Evolutionary conservation across 2,797 vertebrate genomes (phyloP).

Genomic region (Diglossa cyanea): DNA sequence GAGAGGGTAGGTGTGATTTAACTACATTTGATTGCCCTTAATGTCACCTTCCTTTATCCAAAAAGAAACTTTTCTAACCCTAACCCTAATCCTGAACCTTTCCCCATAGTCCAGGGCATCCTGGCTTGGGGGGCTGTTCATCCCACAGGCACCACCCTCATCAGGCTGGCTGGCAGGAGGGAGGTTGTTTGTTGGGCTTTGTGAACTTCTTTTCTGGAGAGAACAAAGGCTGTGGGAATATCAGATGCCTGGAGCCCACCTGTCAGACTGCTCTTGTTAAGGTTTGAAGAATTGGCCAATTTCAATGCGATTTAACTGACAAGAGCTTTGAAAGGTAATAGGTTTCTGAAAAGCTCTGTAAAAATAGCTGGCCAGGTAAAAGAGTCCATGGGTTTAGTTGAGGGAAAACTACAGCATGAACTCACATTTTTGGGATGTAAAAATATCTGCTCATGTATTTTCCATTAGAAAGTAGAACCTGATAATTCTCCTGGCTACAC

Average conservation of each 20-base stretch:
- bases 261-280: not conserved
- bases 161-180: not conserved
- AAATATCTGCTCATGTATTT: not conserved
- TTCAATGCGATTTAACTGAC: not conserved
- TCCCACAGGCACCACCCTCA: not conserved
- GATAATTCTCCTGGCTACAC: not conserved
- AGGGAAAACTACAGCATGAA: not conserved
- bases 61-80: not conserved
- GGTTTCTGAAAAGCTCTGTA: not conserved
- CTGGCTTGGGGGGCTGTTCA: not conserved
- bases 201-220: not conserved
- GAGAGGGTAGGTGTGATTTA: not conserved
- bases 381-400: not conserved
- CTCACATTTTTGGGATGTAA: rapidly evolving
- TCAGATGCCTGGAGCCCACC: not conserved
- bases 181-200: not conserved
- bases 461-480: not conserved
- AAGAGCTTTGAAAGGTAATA: not conserved
- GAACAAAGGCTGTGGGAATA: not conserved
- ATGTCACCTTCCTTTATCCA: not conserved
- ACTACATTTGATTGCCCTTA: not conserved
- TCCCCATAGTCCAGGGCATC: rapidly evolving
- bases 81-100: not conserved
- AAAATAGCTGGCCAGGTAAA: not conserved
- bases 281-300: not conserved